Conservation (phyloP, 2,797 vertebrate genomes). For the Megaceryle alcyon region DNA sequence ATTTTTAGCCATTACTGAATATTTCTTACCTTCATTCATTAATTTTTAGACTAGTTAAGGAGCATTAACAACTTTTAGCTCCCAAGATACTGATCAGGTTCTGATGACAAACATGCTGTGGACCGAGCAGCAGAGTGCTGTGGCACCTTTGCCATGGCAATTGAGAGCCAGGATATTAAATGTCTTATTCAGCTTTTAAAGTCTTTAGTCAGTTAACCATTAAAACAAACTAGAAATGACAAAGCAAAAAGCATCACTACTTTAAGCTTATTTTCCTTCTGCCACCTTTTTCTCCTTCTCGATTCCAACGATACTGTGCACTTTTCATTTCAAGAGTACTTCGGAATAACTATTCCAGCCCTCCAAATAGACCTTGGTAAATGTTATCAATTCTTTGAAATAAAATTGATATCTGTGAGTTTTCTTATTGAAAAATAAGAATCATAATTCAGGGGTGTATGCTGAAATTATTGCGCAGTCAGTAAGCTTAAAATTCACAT, state of each 20-base stretch:
- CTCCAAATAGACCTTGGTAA: neutral
- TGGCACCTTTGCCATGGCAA: neutral
- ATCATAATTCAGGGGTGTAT: neutral
- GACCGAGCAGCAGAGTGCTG: neutral
- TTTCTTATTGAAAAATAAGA: neutral
- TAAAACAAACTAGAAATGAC: neutral
- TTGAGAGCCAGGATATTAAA: neutral
- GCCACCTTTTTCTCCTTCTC: neutral
- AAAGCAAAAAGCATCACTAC: neutral
- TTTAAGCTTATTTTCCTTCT: neutral
- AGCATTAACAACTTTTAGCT: neutral
- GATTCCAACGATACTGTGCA: neutral
- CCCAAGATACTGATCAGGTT: neutral
- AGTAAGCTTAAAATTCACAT: neutral
- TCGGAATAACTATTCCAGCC: neutral
- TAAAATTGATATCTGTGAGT: neutral
- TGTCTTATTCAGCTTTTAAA: neutral
- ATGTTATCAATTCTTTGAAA: neutral
- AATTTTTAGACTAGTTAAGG: neutral
- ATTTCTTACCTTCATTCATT: neutral
- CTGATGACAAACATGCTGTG: neutral
- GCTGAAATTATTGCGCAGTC: neutral
- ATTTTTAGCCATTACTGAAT: neutral
- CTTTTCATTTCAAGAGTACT: neutral
- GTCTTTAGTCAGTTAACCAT: neutral